These are phyloP conservation scores for Zoanthus sansibaricus DNA, from an alignment of 92 coral and sea anemone genomes.

Conservation along the genomic window DNA sequence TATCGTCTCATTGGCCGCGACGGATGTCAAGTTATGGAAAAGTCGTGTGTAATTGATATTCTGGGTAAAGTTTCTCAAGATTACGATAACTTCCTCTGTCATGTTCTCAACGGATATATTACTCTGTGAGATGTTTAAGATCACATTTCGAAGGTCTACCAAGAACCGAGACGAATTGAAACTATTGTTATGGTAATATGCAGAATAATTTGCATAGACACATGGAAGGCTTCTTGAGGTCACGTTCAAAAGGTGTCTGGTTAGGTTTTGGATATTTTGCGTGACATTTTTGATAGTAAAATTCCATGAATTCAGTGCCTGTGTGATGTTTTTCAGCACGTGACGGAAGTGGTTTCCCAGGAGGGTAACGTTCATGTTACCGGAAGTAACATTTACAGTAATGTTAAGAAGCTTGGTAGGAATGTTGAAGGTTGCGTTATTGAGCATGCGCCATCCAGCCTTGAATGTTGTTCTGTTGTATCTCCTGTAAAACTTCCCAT, in stretches of 20 bases:
- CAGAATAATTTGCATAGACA: slow-evolving; percentile 53
- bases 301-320: slow-evolving; percentile 61
- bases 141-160: not conserved
- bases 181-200: slow-evolving; percentile 43
- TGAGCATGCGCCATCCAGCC: slow-evolving; percentile 55
- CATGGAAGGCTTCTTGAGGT: slow-evolving; percentile 68
- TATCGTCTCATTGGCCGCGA: slow-evolving; percentile 42
- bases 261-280: slow-evolving; percentile 59
- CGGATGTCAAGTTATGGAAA: slow-evolving; percentile 57
- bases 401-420: slow-evolving; percentile 75
- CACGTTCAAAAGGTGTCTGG: slow-evolving; percentile 59
- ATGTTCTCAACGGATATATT: slow-evolving; percentile 55
- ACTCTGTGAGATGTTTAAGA: slow-evolving; percentile 28
- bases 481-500: slow-evolving; percentile 28
- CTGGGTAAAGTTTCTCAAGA: slow-evolving; percentile 63
- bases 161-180: slow-evolving; percentile 44
- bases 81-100: slow-evolving; percentile 68
- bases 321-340: slow-evolving; percentile 61
- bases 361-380: slow-evolving; percentile 58
- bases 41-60: slow-evolving; percentile 59
- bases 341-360: slow-evolving; percentile 64
- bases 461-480: slow-evolving; percentile 57
- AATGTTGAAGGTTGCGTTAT: slow-evolving; percentile 57
- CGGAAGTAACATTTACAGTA: slow-evolving; percentile 64
- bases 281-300: slow-evolving; percentile 60